Conservation (phyloP, 2,113 vertebrate genomes). For the Silurus glanis region DNA sequence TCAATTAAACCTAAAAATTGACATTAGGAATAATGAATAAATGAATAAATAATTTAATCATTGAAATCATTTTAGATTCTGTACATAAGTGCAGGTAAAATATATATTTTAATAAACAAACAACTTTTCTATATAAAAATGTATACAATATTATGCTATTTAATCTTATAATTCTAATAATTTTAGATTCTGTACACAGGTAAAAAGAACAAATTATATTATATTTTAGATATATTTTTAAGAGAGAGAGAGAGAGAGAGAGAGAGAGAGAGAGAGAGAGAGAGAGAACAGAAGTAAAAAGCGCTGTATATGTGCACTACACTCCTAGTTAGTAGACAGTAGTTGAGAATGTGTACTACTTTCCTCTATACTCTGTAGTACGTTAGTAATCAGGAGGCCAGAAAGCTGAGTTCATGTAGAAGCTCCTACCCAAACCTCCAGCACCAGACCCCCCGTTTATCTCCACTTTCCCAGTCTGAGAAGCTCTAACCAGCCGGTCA, state of each 20-base stretch:
- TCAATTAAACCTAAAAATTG: too few species aligned
- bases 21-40: too few species aligned
- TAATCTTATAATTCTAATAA: too few species aligned
- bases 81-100: too few species aligned
- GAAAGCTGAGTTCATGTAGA: background rate
- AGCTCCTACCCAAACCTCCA: slow-evolving; percentile 3
- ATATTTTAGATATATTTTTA: too few species aligned
- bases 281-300: background rate
- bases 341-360: background rate
- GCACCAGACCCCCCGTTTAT: slow-evolving; percentile 6
- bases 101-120: too few species aligned
- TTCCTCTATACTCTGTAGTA: background rate
- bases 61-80: too few species aligned
- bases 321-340: background rate
- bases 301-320: background rate
- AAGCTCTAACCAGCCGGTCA: background rate
- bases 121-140: too few species aligned
- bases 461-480: background rate
- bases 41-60: too few species aligned
- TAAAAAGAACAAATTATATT: background rate
- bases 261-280: background rate
- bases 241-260: background rate
- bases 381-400: background rate
- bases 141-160: too few species aligned
- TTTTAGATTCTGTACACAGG: too few species aligned